A percentile compares a stretch with the other conserved stretches of the same genome.
Evolutionary conservation across 53 echinoderm and acorn worm species (phyloP).

Genomic region (Mesocentrotus franciscanus): DNA sequence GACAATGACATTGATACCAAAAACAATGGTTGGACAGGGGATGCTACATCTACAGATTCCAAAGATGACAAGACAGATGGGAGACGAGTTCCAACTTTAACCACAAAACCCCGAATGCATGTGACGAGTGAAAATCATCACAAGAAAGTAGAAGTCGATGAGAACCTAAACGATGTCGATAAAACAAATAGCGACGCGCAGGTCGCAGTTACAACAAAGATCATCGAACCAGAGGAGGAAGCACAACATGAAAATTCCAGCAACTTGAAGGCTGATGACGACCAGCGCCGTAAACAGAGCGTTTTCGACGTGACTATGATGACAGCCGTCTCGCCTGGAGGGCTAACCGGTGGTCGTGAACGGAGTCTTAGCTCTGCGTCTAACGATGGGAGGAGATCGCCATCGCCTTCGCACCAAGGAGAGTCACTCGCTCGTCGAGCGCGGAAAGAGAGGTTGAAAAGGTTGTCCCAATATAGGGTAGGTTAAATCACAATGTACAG

Average conservation of each 20-base stretch:
- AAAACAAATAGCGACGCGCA: not conserved
- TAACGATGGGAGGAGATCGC: not conserved
- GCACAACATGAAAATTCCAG: not conserved
- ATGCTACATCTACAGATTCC: not conserved
- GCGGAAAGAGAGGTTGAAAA: constrained; percentile 36
- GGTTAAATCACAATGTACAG: not conserved
- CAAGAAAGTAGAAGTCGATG: constrained; percentile 12
- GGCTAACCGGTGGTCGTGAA: not conserved
- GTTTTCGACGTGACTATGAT: constrained; percentile 55
- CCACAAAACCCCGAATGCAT: constrained; percentile 46
- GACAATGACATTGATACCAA: constrained; percentile 18
- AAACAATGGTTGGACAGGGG: constrained; percentile 12
- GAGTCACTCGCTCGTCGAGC: constrained; percentile 41
- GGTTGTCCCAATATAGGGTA: constrained; percentile 50
- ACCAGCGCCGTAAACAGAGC: not conserved
- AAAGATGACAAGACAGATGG: not conserved
- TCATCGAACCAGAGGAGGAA: constrained; percentile 17
- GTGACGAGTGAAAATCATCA: not conserved
- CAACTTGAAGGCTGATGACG: not conserved
- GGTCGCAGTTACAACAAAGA: not conserved
- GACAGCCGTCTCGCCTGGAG: constrained; percentile 43
- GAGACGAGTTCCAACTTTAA: constrained; percentile 30
- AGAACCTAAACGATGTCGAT: constrained; percentile 19
- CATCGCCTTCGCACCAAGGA: not conserved
- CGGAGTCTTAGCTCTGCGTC: not conserved